Percentiles rank a stretch among this genome's conserved stretches.
phyloP scores from a whole-genome alignment of 2,113 vertebrate genomes.

The Myodes glareolus region DNA sequence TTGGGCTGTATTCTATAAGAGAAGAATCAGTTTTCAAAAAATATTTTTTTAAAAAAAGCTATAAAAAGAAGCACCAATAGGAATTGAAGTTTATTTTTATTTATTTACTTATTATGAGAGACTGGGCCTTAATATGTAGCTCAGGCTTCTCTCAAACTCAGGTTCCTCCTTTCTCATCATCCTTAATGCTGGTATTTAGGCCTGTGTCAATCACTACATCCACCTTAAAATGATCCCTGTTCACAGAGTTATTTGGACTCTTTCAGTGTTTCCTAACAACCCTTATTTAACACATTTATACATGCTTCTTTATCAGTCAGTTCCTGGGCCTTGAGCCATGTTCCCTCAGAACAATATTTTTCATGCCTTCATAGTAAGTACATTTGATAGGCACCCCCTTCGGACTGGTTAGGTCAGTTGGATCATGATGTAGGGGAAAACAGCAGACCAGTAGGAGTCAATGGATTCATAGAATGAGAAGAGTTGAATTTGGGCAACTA shows the following conservation, averaged over 20 bases:
- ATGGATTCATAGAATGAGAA: background rate
- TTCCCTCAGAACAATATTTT: background rate
- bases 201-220: too few species aligned
- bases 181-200: too few species aligned
- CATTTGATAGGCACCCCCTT: background rate
- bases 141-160: too few species aligned
- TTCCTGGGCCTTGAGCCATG: background rate
- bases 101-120: too few species aligned
- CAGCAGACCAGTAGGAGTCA: background rate
- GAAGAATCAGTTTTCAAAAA: background rate
- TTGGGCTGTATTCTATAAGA: background rate
- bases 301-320: background rate
- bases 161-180: too few species aligned
- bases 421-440: background rate
- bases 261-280: too few species aligned
- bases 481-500: background rate
- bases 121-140: too few species aligned
- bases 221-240: too few species aligned
- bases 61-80: too few species aligned
- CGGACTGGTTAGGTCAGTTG: background rate
- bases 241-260: too few species aligned
- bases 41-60: background rate
- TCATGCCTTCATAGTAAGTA: background rate
- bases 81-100: too few species aligned
- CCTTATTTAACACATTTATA: background rate